Evolutionary conservation across 2,888 invertebrate genomes (phyloP).

Genomic region (Phengaris arion): DNA sequence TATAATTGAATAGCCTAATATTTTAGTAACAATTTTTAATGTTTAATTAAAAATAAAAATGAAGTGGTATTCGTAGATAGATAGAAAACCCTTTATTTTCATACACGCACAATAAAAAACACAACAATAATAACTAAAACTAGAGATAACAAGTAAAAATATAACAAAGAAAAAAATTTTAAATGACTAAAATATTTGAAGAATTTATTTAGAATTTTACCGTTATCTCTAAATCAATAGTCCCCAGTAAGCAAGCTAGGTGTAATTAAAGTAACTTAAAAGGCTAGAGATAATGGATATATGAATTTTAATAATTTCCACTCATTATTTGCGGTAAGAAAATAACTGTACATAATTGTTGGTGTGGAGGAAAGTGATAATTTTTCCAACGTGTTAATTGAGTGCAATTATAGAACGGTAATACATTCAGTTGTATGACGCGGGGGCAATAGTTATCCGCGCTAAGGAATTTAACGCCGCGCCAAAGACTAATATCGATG

Average conservation of each 20-base stretch:
- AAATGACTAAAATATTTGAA: neutral
- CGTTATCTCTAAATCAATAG: slow-evolving; percentile 20
- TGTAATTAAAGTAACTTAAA: slow-evolving; percentile 20
- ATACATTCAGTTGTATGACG: neutral
- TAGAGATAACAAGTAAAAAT: no score
- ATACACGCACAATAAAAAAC: no score
- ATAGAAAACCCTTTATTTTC: no score
- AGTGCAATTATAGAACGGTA: slow-evolving; percentile 13
- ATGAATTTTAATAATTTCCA: slow-evolving; percentile 25
- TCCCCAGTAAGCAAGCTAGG: slow-evolving; percentile 3
- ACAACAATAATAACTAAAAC: no score
- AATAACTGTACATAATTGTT: slow-evolving; percentile 26
- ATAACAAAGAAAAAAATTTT: no score
- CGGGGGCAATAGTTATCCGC: neutral
- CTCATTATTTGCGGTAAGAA: slow-evolving; percentile 14
- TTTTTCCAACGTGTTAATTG: slow-evolving; percentile 22
- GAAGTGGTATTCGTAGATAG: no score
- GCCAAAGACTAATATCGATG: slow-evolving; percentile 33
- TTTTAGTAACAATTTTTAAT: no score
- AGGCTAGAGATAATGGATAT: slow-evolving; percentile 1
- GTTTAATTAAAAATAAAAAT: no score
- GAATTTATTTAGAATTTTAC: neutral
- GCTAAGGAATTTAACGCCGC: slow-evolving; percentile 31
- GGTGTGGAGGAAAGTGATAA: slow-evolving; percentile 5
- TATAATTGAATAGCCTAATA: no score